Evolutionary conservation across 2,888 invertebrate genomes (phyloP).

Genomic region (Drosophila ustulata): DNA sequence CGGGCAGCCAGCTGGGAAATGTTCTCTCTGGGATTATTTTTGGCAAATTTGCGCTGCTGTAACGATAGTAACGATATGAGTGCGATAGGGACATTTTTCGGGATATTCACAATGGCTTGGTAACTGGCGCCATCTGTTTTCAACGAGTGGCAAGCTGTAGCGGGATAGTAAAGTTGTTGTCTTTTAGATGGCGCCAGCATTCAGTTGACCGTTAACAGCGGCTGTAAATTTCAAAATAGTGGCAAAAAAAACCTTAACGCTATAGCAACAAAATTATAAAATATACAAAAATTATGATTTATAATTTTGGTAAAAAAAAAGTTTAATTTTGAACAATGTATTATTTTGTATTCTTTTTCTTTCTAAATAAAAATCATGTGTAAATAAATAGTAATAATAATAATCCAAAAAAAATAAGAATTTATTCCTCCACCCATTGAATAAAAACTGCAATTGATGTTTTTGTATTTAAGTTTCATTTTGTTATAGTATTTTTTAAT

Average conservation of each 20-base stretch:
- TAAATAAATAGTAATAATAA: too few relatives aligned
- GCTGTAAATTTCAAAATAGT: too few relatives aligned
- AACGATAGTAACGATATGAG: conserved; percentile 29
- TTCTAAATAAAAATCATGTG: too few relatives aligned
- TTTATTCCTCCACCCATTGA: background rate
- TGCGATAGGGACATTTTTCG: conserved; percentile 19
- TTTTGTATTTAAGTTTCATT: conserved; percentile 49
- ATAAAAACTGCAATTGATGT: conserved; percentile 38
- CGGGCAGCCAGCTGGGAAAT: conserved; percentile 8
- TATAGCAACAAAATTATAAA: too few relatives aligned
- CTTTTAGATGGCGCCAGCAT: conserved; percentile 29
- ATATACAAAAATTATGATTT: too few relatives aligned
- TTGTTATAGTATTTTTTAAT: conserved; percentile 56
- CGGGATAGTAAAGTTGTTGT: background rate
- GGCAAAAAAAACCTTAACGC: too few relatives aligned
- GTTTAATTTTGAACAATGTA: background rate
- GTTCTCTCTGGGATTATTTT: background rate
- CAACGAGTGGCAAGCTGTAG: background rate
- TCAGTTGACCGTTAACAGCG: background rate
- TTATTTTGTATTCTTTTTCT: too few relatives aligned
- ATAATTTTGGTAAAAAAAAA: too few relatives aligned
- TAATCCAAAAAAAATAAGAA: background rate
- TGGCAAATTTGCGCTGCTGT: background rate
- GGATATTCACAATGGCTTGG: conserved; percentile 10
- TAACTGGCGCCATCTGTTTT: conserved; percentile 29